Conservation (phyloP, 1,140 invertebrate genomes). For the Zaprionus africanus region DNA sequence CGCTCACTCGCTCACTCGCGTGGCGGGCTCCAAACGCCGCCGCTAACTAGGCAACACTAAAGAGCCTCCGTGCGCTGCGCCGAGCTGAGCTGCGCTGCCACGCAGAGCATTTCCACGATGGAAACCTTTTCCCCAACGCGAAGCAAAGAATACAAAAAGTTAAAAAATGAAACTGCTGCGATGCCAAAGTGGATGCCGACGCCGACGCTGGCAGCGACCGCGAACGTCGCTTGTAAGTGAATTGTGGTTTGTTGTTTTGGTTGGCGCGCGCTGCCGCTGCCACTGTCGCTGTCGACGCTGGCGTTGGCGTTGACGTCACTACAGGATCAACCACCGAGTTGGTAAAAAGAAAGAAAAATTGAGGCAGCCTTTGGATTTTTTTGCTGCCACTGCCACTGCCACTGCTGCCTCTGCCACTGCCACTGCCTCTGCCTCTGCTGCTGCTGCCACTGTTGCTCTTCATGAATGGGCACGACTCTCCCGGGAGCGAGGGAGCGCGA, state of each 20-base stretch:
- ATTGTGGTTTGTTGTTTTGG: conserved; percentile 84
- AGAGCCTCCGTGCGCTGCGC: not conserved
- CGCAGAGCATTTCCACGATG: conserved; percentile 48
- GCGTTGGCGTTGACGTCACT: conserved; percentile 15
- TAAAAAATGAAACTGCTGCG: conserved; percentile 25
- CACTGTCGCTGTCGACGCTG: conserved; percentile 26
- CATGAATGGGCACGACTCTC: conserved; percentile 38
- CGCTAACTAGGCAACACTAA: conserved; percentile 64
- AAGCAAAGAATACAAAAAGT: conserved; percentile 25
- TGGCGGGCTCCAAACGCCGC: conserved; percentile 37
- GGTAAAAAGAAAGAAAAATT: conserved; percentile 26
- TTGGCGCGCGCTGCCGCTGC: conserved; percentile 57
- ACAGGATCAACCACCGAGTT: conserved; percentile 49
- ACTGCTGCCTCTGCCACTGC: not conserved
- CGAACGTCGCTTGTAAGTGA: conserved; percentile 73
- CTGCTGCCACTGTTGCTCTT: conserved; percentile 19
- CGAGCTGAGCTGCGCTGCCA: conserved; percentile 5
- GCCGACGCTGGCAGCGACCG: conserved; percentile 37
- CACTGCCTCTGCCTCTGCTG: too few species aligned
- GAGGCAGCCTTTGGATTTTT: conserved; percentile 26
- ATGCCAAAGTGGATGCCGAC: not conserved
- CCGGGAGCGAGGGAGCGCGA: conserved; percentile 22
- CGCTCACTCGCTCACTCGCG: conserved; percentile 43
- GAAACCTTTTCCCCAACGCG: conserved; percentile 35
- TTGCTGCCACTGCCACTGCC: not conserved